phyloP scores from a whole-genome alignment of 2,888 invertebrate species.

The Bombylius discolor region DNA sequence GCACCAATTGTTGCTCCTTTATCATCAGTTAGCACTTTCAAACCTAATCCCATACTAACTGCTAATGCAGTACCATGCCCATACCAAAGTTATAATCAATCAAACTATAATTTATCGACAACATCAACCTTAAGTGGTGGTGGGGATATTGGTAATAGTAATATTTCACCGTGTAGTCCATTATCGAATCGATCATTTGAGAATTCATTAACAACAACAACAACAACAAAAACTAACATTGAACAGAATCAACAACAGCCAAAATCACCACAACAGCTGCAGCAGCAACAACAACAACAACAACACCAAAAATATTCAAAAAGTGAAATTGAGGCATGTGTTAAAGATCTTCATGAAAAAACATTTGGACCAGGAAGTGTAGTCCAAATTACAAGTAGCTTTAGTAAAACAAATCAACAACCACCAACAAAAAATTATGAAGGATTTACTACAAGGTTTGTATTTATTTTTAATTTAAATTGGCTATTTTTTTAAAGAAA shows the following conservation, averaged over 20 bases:
- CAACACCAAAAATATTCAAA: constrained; percentile 7
- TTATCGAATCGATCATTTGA: constrained; percentile 12
- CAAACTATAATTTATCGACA: background rate
- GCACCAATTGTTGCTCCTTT: too few relatives aligned
- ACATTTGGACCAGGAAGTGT: constrained; percentile 35
- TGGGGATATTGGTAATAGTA: constrained; percentile 9
- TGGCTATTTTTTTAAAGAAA: too few relatives aligned
- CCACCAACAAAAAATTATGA: constrained; percentile 44
- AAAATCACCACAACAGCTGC: constrained; percentile 16
- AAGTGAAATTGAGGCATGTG: constrained; percentile 32
- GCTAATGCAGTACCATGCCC: constrained; percentile 36
- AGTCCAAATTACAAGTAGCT: constrained; percentile 26
- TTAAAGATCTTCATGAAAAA: constrained; percentile 36
- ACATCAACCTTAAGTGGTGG: background rate
- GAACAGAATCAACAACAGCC: constrained; percentile 17
- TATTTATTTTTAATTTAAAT: background rate
- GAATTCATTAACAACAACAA: constrained; percentile 7
- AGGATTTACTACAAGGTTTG: constrained; percentile 52
- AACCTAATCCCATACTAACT: constrained; percentile 36
- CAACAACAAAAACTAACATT: too few relatives aligned
- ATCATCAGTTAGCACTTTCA: constrained; percentile 16
- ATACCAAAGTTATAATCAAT: constrained; percentile 29
- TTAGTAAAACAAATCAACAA: constrained; percentile 21
- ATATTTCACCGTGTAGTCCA: constrained; percentile 11
- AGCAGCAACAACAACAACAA: constrained; percentile 7